Conservation (phyloP, 2,113 vertebrate genomes). For the Nannospalax galili region DNA sequence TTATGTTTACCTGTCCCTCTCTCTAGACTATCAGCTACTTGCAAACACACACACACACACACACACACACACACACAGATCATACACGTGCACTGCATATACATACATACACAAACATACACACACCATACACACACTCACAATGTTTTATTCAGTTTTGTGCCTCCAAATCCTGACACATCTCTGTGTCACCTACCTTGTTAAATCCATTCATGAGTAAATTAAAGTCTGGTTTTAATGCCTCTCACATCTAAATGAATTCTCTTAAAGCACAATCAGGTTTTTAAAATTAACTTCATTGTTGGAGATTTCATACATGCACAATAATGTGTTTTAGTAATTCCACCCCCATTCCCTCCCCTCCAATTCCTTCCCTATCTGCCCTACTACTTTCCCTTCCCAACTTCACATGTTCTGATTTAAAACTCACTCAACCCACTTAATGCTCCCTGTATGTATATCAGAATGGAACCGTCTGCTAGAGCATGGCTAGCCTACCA, state of each 20-base stretch:
- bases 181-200: background rate
- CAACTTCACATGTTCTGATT: no score
- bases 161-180: background rate
- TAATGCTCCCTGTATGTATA: no score
- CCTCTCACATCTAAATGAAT: conserved; percentile 38
- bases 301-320: no score
- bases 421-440: no score
- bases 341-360: no score
- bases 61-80: background rate
- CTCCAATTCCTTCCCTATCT: no score
- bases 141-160: background rate
- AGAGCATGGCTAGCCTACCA: no score
- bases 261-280: conserved; percentile 46
- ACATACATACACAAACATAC: background rate
- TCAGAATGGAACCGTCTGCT: no score
- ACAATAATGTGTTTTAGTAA: no score
- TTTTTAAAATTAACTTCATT: no score
- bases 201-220: conserved; percentile 10
- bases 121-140: background rate
- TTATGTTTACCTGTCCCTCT: background rate
- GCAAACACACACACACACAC: background rate
- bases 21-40: background rate
- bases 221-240: conserved; percentile 31
- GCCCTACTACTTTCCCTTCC: no score
- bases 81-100: background rate